A percentile compares a stretch with the other conserved stretches of the same genome.
phyloP scores from a whole-genome alignment of 2,113 vertebrate genomes.

The Andinoacara biseriatus region DNA sequence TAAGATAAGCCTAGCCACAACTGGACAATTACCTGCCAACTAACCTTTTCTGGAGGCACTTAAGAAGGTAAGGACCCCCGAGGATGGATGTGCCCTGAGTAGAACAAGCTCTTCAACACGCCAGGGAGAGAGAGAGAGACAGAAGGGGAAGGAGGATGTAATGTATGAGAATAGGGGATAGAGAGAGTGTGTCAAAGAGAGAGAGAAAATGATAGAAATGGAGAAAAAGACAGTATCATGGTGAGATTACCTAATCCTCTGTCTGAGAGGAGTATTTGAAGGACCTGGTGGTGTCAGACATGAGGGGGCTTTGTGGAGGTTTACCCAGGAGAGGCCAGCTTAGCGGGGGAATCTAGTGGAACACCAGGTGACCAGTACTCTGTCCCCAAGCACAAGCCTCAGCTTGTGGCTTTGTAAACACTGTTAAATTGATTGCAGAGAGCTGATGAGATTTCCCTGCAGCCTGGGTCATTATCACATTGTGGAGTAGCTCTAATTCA shows the following conservation, averaged over 20 bases:
- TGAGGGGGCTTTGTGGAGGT: conserved; percentile 72
- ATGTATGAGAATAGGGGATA: conserved; percentile 51
- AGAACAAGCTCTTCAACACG: conserved; percentile 72
- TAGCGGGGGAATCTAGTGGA: conserved; percentile 66
- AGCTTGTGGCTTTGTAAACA: conserved; percentile 74
- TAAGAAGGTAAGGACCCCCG: conserved; percentile 79
- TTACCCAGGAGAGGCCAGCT: conserved; percentile 73
- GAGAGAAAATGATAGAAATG: conserved; percentile 56
- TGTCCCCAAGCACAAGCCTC: conserved; percentile 59
- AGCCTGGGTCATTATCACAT: conserved; percentile 67
- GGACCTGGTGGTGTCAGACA: conserved; percentile 72
- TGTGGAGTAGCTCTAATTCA: conserved; percentile 42
- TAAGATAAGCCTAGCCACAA: conserved; percentile 78
- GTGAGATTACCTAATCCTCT: conserved; percentile 80
- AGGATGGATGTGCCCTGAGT: conserved; percentile 71
- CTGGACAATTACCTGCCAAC: conserved; percentile 82
- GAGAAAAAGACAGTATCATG: conserved; percentile 74
- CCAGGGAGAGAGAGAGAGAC: conserved; percentile 23
- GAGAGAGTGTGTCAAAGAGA: conserved; percentile 48
- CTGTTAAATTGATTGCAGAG: conserved; percentile 72
- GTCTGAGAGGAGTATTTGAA: conserved; percentile 74
- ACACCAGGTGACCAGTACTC: conserved; percentile 62
- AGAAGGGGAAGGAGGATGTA: conserved; percentile 36
- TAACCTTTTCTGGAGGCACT: conserved; percentile 82
- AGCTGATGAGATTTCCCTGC: conserved; percentile 71